Conservation (phyloP, 2,797 vertebrate genomes). For the Apogon hyalosoma region DNA sequence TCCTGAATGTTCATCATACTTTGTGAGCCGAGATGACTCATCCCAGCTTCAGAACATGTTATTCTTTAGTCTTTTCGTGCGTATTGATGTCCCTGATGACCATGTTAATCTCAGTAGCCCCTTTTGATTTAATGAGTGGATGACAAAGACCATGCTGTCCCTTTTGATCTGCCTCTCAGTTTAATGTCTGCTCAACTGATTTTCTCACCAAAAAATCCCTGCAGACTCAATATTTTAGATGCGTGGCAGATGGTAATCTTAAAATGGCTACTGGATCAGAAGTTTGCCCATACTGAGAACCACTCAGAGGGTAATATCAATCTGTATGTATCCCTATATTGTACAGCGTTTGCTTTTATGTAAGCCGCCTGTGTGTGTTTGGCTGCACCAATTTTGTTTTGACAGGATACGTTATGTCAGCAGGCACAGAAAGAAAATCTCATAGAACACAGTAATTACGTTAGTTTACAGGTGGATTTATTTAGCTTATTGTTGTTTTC, state of each 20-base stretch:
- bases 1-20: conserved; percentile 49
- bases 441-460: background rate
- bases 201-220: conserved; percentile 52
- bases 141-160: conserved; percentile 50
- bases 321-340: conserved; percentile 17
- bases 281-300: conserved; percentile 20
- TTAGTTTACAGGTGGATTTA: background rate
- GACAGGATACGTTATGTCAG: conserved; percentile 7
- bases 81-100: conserved; percentile 49
- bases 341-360: conserved; percentile 22
- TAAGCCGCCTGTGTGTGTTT: conserved; percentile 52
- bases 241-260: conserved; percentile 57
- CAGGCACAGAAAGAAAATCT: conserved; percentile 5
- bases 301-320: conserved; percentile 31
- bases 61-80: conserved; percentile 29
- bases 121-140: conserved; percentile 55
- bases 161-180: conserved; percentile 48
- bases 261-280: conserved; percentile 40
- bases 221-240: conserved; percentile 49
- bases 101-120: conserved; percentile 46
- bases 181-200: conserved; percentile 35
- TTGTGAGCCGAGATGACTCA: conserved; percentile 36
- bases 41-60: conserved; percentile 12
- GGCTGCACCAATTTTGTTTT: conserved; percentile 23
- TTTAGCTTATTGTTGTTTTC: background rate